A percentile compares a stretch with the other conserved stretches of the same genome.
Conservation (phyloP, 1,140 invertebrate genomes). For the Aphidius gifuensis region DNA sequence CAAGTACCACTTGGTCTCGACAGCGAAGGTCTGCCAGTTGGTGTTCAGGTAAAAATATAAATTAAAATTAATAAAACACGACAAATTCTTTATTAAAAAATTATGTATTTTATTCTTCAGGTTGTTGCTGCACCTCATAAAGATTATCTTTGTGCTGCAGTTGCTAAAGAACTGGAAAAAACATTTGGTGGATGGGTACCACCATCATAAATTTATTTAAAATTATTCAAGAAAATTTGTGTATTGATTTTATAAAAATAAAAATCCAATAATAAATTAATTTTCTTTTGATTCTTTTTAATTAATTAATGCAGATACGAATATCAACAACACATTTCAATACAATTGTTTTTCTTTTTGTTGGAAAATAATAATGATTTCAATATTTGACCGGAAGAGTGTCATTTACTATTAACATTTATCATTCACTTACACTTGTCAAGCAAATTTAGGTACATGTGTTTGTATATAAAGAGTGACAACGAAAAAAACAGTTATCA, state of each 20-base stretch:
- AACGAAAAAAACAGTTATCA: too few species aligned
- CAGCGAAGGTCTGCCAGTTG: slow-evolving; percentile 45
- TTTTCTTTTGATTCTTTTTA: too few species aligned
- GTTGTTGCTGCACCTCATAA: slow-evolving; percentile 61
- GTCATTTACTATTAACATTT: too few species aligned
- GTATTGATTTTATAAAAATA: background rate
- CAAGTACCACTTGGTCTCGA: slow-evolving; percentile 62
- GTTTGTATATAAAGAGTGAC: too few species aligned
- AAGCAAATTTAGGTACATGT: too few species aligned
- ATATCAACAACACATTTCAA: too few species aligned
- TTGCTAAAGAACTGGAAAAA: slow-evolving; percentile 73
- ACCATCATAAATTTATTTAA: slow-evolving; percentile 15
- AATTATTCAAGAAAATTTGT: slow-evolving; percentile 9
- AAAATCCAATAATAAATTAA: too few species aligned
- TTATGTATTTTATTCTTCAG: slow-evolving; percentile 35
- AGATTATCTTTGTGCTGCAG: slow-evolving; percentile 72
- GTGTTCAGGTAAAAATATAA: slow-evolving; percentile 40
- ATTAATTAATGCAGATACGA: too few species aligned
- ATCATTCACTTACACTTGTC: too few species aligned
- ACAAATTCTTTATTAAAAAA: background rate
- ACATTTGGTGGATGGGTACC: slow-evolving; percentile 77
- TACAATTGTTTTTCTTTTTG: too few species aligned
- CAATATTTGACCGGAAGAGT: too few species aligned
- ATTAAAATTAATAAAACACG: background rate
- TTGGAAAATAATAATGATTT: too few species aligned